A percentile compares a stretch with the other conserved stretches of the same genome.
Conservation (phyloP, 2,888 invertebrate species). For the Colletes collaris region DNA sequence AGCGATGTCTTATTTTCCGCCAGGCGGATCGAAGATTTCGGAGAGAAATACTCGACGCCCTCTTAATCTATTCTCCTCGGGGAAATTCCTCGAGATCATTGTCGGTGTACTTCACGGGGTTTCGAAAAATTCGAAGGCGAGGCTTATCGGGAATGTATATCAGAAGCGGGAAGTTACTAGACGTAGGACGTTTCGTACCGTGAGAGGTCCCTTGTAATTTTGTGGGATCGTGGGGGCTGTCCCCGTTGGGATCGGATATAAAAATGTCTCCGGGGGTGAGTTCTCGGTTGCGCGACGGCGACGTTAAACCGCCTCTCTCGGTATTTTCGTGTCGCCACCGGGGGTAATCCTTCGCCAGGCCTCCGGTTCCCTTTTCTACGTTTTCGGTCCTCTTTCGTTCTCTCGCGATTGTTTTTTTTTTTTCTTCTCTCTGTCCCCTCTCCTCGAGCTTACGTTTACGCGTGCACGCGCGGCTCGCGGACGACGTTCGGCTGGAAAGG, state of each 20-base stretch:
- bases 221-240: constrained; percentile 50
- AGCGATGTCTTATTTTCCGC: neutral
- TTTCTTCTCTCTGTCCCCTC: neutral
- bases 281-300: constrained; percentile 51
- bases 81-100: constrained; percentile 52
- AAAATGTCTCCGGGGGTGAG: constrained; percentile 64
- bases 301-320: constrained; percentile 66
- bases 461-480: neutral
- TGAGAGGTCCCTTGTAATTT: constrained; percentile 54
- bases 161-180: constrained; percentile 40
- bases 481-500: constrained; percentile 15
- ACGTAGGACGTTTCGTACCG: constrained; percentile 18
- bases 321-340: constrained; percentile 58
- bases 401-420: too few species aligned
- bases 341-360: constrained; percentile 60
- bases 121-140: constrained; percentile 46
- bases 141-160: constrained; percentile 57
- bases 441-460: constrained; percentile 35
- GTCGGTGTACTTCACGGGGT: constrained; percentile 33
- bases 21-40: constrained; percentile 25
- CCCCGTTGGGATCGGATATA: constrained; percentile 51
- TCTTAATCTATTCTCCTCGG: constrained; percentile 45
- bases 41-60: neutral
- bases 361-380: neutral
- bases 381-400: neutral